Base-by-base conservation (phyloP, 1,140 invertebrate species). In the Drosophila elegans region DNA sequence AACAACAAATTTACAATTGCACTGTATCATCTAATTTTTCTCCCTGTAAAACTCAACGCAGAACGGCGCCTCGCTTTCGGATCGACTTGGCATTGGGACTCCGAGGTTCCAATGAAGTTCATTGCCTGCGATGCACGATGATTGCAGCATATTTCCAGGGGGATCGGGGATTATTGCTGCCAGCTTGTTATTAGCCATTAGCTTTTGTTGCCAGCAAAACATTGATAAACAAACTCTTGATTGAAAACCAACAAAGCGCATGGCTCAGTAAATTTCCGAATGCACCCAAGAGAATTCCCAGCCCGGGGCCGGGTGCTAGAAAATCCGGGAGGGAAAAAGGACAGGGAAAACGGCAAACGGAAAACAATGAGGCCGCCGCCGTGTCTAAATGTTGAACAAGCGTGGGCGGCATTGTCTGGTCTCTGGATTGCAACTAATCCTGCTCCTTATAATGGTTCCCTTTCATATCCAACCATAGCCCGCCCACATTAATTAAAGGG, bases 201-300 rank as follows among this genome's bases (percentile, higher is more conserved):
- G 71, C 78, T 79, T 78, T 86, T 86, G 74, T 75, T 80, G 74
- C 56, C 51, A 68, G 74, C 83, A 82, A 51, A 63, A 76, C 63
- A 82, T 82, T 86, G 78, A 86, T 79, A 86, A 86, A 78, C 78
- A 86, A 74, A 81, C 54, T 79, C 75, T 68, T 86, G 83, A 86
- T 86, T 86, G 83, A 86, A 88, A 86, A 86, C 82, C 74, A 86
- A 86, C 83, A 86, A 79, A 79, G 75, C 75, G 32, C 74, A 82
- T 76, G 78, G 78, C 75, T 76, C 78, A 81, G 69, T 76, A 61
- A 51, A 78, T 74, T 78, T 63, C 64, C 52, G 48, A 81, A 78
- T 85, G 77, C 66, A 68, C 69, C 78, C 82, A 54, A 55, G 64
- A 53, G 69, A 64, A 34, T 56, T 12, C 29, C 34, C 13, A 36